These are phyloP conservation scores for Hirtodrosophila duncani DNA, from an alignment of 2,888 invertebrate species.

Conservation along the genomic window DNA sequence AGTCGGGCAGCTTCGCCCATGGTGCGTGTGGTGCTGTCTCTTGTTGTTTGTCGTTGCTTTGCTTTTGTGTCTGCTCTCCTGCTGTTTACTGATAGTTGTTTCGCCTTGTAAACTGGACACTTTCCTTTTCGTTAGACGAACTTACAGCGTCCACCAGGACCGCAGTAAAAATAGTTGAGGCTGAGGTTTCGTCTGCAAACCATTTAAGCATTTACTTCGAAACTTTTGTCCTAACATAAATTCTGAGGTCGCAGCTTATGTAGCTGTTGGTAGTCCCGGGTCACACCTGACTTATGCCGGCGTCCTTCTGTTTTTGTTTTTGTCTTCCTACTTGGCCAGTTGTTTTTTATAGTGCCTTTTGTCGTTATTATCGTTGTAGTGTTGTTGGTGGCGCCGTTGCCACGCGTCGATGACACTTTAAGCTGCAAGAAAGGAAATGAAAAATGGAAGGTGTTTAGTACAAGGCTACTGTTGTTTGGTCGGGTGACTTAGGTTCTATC, in stretches of 20 bases:
- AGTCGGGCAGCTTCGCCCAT: slow-evolving; percentile 33
- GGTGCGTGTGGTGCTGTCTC: not conserved
- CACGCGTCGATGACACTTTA: slow-evolving; percentile 49
- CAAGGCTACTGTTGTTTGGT: slow-evolving; percentile 18
- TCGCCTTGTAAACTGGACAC: too few species aligned
- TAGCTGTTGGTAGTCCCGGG: slow-evolving; percentile 7
- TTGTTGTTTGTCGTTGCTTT: not conserved
- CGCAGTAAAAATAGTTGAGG: too few species aligned
- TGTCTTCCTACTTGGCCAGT: too few species aligned
- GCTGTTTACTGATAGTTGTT: too few species aligned
- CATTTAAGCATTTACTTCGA: slow-evolving; percentile 39
- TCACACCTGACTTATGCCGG: slow-evolving; percentile 9
- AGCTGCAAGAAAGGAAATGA: slow-evolving; percentile 63
- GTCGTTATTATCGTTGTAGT: slow-evolving; percentile 4
- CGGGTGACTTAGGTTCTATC: slow-evolving; percentile 26
- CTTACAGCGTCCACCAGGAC: too few species aligned
- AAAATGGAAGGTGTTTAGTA: slow-evolving; percentile 53
- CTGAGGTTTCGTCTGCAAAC: too few species aligned
- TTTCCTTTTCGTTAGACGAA: too few species aligned
- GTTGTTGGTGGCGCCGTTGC: slow-evolving; percentile 4
- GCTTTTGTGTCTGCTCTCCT: not conserved
- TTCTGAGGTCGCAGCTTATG: slow-evolving; percentile 22
- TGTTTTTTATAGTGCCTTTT: too few species aligned
- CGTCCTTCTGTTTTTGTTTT: slow-evolving; percentile 15
- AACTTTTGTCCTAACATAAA: slow-evolving; percentile 51